Evolutionary conservation across 1,140 invertebrate genomes (phyloP).

Genomic region (Pristionchus pacificus): DNA sequence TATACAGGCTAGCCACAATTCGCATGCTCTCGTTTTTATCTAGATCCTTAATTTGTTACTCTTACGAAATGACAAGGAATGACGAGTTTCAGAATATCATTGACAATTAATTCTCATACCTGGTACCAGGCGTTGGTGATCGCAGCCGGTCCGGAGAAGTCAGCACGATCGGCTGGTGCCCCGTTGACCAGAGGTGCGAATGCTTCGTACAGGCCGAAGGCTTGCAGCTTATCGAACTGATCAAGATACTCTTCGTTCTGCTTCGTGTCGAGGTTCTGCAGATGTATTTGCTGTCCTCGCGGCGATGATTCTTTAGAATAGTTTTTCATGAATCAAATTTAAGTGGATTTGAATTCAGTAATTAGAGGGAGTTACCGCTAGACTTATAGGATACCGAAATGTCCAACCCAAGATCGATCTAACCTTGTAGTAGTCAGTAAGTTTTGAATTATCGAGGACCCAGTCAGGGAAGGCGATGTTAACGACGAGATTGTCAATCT

Average conservation of each 20-base stretch:
- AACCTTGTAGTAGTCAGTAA: constrained; percentile 20
- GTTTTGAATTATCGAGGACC: constrained; percentile 10
- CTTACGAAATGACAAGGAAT: too few relatives aligned
- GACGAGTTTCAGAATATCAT: not conserved
- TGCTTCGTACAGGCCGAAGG: not conserved
- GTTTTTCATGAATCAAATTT: too few relatives aligned
- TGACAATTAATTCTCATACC: too few relatives aligned
- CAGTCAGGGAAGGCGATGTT: constrained; percentile 37
- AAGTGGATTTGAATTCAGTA: too few relatives aligned
- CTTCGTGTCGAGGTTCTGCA: not conserved
- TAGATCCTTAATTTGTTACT: too few relatives aligned
- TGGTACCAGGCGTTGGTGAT: constrained; percentile 20
- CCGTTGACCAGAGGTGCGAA: not conserved
- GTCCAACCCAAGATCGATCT: too few relatives aligned
- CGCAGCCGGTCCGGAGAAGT: constrained; percentile 10
- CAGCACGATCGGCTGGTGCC: constrained; percentile 3
- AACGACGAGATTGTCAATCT: constrained; percentile 31
- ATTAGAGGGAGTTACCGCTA: not conserved
- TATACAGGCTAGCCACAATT: too few relatives aligned
- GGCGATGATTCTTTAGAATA: too few relatives aligned
- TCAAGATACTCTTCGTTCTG: not conserved
- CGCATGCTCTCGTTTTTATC: too few relatives aligned
- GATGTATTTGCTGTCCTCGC: not conserved
- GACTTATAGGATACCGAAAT: too few relatives aligned
- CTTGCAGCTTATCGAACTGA: not conserved